Conservation (phyloP, 2,113 vertebrate genomes). For the Campylomormyrus tamandua region DNA sequence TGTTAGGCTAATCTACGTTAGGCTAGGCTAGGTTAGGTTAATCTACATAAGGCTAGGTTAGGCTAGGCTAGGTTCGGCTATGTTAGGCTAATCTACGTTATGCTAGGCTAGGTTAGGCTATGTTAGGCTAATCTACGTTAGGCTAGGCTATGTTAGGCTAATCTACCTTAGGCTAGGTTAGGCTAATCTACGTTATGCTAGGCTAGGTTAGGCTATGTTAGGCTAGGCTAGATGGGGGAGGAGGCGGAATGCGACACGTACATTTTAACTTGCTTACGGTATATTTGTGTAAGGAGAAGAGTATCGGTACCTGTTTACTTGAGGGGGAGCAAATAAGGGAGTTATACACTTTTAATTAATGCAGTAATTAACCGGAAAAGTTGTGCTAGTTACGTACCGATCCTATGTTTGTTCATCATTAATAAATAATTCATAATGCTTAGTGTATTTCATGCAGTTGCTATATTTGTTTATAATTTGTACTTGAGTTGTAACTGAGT, state of each 20-base stretch:
- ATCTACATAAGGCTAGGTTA: too few relatives aligned
- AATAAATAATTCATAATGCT: not conserved
- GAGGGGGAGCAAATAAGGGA: not conserved
- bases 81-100: too few relatives aligned
- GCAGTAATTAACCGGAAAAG: not conserved
- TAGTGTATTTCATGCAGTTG: not conserved
- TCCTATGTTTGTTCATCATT: not conserved
- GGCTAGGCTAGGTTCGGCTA: too few relatives aligned
- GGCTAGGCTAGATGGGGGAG: not conserved
- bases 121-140: not conserved
- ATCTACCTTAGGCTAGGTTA: not conserved
- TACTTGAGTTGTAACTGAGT: not conserved
- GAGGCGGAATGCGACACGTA: not conserved
- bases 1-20: not conserved
- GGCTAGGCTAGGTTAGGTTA: too few relatives aligned
- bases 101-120: not conserved
- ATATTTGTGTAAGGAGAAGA: not conserved
- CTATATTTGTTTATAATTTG: not conserved
- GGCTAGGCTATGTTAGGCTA: too few relatives aligned
- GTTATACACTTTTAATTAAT: not conserved
- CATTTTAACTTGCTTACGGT: not conserved
- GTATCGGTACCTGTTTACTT: not conserved
- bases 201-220: too few relatives aligned
- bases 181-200: too few relatives aligned
- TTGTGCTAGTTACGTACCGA: not conserved